Evolutionary conservation across 2,797 vertebrate genomes (phyloP), one percentile per base, ranked within the genome.

Genomic region (Passerculus sandwichensis): DNA sequence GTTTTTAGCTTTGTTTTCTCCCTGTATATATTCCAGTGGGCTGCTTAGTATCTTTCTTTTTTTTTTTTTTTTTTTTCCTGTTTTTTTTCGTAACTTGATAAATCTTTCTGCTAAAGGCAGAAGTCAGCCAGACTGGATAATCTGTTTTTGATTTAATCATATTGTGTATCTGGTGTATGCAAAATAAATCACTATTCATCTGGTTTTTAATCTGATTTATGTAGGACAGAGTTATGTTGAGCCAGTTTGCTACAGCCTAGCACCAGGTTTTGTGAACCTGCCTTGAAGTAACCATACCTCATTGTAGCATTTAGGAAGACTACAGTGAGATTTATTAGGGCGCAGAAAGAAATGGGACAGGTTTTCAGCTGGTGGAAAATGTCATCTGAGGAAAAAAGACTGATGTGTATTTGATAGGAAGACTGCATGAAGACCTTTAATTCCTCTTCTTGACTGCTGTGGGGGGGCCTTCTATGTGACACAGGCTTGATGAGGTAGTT

Each of bases 91-190:
- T 64, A 79, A 73, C 61, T 95, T 95, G 93, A 94, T 89, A 92
- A 94, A 96, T 95, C 89, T 94, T 86, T 81, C 70, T 96, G 45
- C 85, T 96, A 88, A 95, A 89, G 70, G 83, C 85, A 93, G 92
- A 95, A 95, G 93, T 96, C 95, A 93, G 89, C 91, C 94, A 96
- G 92, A 92, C 94, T 94, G 82, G 92, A 75, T 96, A 94, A 96
- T 96, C 95, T 96, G 94, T 93, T 95, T 93, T 95, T 97, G 92
- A 96, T 97, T 96, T 93, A 96, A 97, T 96, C 93, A 96, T 84
- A 88, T 84, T 83, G 79, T 84, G 92, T 92, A 93, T 96, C 93
- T 97, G 95, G 95, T 85, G 51, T 81, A 86, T 85, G 95, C 89
- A 94, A 94, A 96, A 95, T 94, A 96, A 95, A 95, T 96, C 95